phyloP scores from a whole-genome alignment of 64 coral and sea anemone genomes.

The Montipora foliosa region DNA sequence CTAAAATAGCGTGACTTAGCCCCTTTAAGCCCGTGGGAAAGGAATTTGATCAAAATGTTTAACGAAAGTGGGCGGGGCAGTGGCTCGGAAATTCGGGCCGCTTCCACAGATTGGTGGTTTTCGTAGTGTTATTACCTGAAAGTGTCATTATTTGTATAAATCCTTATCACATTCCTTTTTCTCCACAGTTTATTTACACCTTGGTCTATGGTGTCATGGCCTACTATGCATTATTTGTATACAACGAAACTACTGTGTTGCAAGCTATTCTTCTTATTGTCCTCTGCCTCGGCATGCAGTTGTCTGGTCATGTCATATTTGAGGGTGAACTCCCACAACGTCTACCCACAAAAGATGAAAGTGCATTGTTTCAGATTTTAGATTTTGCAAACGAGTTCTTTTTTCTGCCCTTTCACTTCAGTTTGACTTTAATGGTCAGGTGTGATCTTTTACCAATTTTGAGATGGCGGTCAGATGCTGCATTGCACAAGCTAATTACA shows the following conservation, averaged over 20 bases:
- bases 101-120: no score
- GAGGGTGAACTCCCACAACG: slow-evolving; percentile 54
- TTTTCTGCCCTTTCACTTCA: slow-evolving; percentile 78
- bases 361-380: slow-evolving; percentile 67
- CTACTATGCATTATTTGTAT: slow-evolving; percentile 73
- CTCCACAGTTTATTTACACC: slow-evolving; percentile 81
- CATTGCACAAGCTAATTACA: slow-evolving; percentile 80
- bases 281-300: slow-evolving; percentile 65
- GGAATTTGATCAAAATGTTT: no score
- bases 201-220: slow-evolving; percentile 72
- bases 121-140: no score
- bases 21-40: no score
- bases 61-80: no score
- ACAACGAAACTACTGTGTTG: slow-evolving; percentile 50
- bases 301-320: slow-evolving; percentile 59
- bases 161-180: neutral
- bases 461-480: slow-evolving; percentile 91
- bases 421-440: slow-evolving; percentile 77
- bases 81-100: no score
- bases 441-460: slow-evolving; percentile 81
- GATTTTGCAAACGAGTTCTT: slow-evolving; percentile 87
- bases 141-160: no score
- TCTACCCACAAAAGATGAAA: slow-evolving; percentile 70
- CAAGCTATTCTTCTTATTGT: slow-evolving; percentile 54
- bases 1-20: no score